These are phyloP conservation scores for Dermatemys mawii DNA, from an alignment of 2,113 vertebrate genomes.

Conservation along the genomic window DNA sequence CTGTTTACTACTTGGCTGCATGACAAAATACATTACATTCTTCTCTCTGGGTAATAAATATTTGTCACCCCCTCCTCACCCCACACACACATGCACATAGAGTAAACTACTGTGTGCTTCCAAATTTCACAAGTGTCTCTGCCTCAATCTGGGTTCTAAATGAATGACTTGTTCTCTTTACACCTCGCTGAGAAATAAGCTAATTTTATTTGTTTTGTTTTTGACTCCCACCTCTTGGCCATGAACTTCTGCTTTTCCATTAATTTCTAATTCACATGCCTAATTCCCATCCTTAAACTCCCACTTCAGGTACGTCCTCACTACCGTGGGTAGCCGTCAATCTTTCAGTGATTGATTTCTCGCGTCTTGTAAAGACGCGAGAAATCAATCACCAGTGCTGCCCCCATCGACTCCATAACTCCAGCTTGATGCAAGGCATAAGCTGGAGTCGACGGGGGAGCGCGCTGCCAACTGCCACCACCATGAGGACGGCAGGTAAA, in stretches of 20 bases:
- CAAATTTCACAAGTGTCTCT: background rate
- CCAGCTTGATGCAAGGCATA: too few species aligned
- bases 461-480: too few species aligned
- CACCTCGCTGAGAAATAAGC: background rate
- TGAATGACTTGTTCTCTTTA: rapidly evolving
- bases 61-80: background rate
- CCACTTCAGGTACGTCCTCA: too few species aligned
- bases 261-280: background rate
- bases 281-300: background rate
- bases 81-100: background rate
- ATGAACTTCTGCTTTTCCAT: background rate
- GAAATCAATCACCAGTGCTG: too few species aligned
- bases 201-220: background rate
- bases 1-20: background rate
- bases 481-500: too few species aligned
- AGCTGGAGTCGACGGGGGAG: too few species aligned
- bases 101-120: background rate
- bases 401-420: too few species aligned
- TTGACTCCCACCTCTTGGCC: background rate
- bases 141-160: background rate
- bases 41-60: background rate
- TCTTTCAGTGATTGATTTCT: too few species aligned
- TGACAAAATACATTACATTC: background rate
- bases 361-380: too few species aligned
- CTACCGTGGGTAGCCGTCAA: too few species aligned